Conservation (phyloP, 1,140 invertebrate species). For the Platorchestia sp. region DNA sequence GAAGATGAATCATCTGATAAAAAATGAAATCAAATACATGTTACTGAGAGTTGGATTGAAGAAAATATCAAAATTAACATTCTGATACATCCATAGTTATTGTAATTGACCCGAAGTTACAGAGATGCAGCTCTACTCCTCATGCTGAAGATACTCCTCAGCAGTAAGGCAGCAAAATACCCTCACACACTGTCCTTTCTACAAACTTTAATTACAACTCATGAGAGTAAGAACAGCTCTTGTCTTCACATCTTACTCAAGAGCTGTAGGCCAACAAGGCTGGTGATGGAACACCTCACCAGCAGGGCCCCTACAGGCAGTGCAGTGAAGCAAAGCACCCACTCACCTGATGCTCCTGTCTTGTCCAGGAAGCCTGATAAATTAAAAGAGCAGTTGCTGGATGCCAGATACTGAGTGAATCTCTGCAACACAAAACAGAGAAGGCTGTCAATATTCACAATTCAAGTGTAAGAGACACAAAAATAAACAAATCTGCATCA, state of each 20-base stretch:
- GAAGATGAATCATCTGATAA: too few species aligned
- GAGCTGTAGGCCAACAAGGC: neutral
- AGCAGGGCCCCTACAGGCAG: too few species aligned
- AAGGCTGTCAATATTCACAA: neutral
- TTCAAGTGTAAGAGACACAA: neutral
- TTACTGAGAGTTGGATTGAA: too few species aligned
- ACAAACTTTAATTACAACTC: neutral
- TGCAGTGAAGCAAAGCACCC: constrained; percentile 13
- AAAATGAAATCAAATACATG: too few species aligned
- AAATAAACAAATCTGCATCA: neutral
- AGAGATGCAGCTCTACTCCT: too few species aligned
- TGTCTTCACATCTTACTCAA: neutral
- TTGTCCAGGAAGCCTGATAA: constrained; percentile 97
- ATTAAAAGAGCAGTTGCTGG: constrained; percentile 99
- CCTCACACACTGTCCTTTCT: neutral
- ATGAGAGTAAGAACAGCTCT: neutral
- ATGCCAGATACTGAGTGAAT: constrained; percentile 99
- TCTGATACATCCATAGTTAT: too few species aligned
- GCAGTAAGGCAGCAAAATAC: neutral
- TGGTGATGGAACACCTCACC: too few species aligned
- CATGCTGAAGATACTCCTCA: neutral
- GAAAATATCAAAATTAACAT: too few species aligned
- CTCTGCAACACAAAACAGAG: constrained; percentile 80
- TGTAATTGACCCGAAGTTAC: too few species aligned
- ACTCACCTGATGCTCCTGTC: constrained; percentile 77